Percentiles rank a stretch among this genome's conserved stretches.
Evolutionary conservation across 2,888 invertebrate genomes (phyloP).

Genomic region (Nowickia ferox): DNA sequence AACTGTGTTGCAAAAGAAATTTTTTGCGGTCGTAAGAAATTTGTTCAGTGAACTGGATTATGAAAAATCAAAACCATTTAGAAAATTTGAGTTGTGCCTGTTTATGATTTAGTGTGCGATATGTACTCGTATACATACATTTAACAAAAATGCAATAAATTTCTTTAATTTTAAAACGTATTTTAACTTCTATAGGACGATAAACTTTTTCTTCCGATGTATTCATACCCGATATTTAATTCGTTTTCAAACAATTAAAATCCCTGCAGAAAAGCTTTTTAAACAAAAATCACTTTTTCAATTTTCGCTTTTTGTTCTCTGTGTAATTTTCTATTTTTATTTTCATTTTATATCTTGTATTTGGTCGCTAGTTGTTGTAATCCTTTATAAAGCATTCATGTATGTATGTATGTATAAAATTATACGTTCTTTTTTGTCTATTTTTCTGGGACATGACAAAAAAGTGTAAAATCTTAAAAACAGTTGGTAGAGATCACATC

Average conservation of each 20-base stretch:
- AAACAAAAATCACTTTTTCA: neutral
- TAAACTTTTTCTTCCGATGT: neutral
- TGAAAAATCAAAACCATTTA: no score
- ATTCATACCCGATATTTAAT: neutral
- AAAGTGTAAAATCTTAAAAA: slow-evolving; percentile 11
- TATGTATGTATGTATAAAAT: neutral
- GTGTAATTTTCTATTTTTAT: neutral
- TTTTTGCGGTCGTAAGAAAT: no score
- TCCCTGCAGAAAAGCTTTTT: neutral
- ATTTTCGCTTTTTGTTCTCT: neutral
- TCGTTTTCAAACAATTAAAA: neutral
- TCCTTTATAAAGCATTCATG: neutral
- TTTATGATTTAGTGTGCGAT: no score
- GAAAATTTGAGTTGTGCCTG: no score
- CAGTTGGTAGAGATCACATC: slow-evolving; percentile 23
- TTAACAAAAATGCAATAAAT: no score
- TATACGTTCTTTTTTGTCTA: slow-evolving; percentile 1
- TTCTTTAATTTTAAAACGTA: no score
- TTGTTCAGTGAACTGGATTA: no score
- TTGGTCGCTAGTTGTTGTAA: neutral
- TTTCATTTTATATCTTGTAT: neutral
- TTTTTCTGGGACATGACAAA: slow-evolving; percentile 1
- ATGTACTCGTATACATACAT: no score
- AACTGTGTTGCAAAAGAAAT: no score
- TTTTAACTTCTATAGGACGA: no score